These are phyloP conservation scores for Drosophila chauvacae DNA, from an alignment of 1,140 invertebrate genomes.

Conservation along the genomic window DNA sequence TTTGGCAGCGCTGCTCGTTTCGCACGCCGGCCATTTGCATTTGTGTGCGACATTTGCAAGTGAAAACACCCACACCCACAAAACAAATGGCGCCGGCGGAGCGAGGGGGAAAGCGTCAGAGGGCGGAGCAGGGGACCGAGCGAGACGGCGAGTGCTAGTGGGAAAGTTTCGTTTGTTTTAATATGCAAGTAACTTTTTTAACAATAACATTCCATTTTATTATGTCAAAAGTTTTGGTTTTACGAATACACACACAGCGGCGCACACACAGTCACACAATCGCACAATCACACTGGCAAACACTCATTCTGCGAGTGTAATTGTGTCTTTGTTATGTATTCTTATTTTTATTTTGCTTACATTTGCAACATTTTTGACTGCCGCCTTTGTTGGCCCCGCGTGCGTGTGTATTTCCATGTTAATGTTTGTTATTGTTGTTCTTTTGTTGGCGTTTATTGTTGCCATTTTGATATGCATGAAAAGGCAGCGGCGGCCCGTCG, in stretches of 20 bases:
- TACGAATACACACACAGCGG: conserved; percentile 31
- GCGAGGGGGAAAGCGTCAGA: background rate
- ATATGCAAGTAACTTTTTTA: conserved; percentile 83
- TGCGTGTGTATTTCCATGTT: conserved; percentile 68
- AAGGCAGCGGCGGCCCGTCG: conserved; percentile 37
- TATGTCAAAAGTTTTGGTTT: conserved; percentile 83
- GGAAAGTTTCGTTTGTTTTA: conserved; percentile 82
- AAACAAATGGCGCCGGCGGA: conserved; percentile 44
- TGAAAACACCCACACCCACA: conserved; percentile 37
- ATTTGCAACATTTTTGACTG: conserved; percentile 81
- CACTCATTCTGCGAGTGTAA: conserved; percentile 30
- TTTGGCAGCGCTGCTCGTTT: conserved; percentile 63
- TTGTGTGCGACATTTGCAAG: conserved; percentile 59
- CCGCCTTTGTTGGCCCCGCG: conserved; percentile 65
- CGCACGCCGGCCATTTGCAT: conserved; percentile 76
- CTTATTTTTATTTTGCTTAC: conserved; percentile 73
- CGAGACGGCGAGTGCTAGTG: conserved; percentile 15
- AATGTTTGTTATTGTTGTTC: conserved; percentile 81
- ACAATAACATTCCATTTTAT: conserved; percentile 84
- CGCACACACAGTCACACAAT: conserved; percentile 6
- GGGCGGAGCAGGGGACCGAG: background rate
- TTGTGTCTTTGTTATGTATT: conserved; percentile 48
- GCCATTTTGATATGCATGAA: conserved; percentile 81
- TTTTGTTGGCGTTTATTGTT: conserved; percentile 81
- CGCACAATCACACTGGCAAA: conserved; percentile 31